phyloP scores from a whole-genome alignment of 2,888 invertebrate genomes.

The Monochamus alternatus region DNA sequence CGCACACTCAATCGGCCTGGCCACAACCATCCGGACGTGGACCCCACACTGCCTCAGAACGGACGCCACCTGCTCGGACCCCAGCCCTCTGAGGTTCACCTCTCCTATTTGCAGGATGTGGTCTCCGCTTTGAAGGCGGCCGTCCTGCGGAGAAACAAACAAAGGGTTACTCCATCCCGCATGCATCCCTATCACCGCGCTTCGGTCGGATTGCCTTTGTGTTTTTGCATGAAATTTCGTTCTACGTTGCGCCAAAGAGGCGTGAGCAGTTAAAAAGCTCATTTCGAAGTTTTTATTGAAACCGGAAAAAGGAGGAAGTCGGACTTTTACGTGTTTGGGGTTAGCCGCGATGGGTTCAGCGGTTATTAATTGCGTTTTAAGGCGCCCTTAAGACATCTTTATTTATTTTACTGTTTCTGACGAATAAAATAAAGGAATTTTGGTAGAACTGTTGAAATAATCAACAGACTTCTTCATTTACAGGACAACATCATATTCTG shows the following conservation, averaged over 20 bases:
- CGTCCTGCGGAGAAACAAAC: slow-evolving; percentile 43
- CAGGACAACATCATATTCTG: no score
- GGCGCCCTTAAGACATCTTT: no score
- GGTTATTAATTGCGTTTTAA: no score
- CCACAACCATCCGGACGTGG: slow-evolving; percentile 90
- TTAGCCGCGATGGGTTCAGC: no score
- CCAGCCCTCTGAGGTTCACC: slow-evolving; percentile 96
- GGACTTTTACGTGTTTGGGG: no score
- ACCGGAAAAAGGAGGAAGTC: no score
- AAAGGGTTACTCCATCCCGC: slow-evolving; percentile 1
- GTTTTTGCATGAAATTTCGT: slow-evolving; percentile 14
- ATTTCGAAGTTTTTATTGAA: no score
- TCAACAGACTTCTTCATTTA: no score
- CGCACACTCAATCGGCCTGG: slow-evolving; percentile 83
- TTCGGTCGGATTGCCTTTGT: neutral
- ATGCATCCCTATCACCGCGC: neutral
- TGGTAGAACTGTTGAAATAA: no score
- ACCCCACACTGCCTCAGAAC: slow-evolving; percentile 92
- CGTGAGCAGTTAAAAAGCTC: neutral
- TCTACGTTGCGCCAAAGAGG: neutral
- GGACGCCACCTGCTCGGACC: slow-evolving; percentile 94
- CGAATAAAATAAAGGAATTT: no score
- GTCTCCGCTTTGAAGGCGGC: slow-evolving; percentile 94
- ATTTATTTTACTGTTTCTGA: no score
- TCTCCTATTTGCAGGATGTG: slow-evolving; percentile 97